phyloP scores from a whole-genome alignment of 1,140 invertebrate genomes.

The Apis mellifera region Amel_HAv3.1 CM009934.2:6467001-6467500 shows the following conservation, averaged over 20 bases:
- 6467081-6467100: neutral
- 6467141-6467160: constrained; percentile 75
- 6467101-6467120: constrained; percentile 32
- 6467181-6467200: constrained; percentile 72
- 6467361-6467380: constrained; percentile 73
- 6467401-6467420: constrained; percentile 53
- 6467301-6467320: constrained; percentile 76
- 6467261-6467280: constrained; percentile 54
- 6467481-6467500: neutral
- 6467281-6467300: constrained; percentile 67
- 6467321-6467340: too few relatives aligned
- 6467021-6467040: neutral
- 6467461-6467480: constrained; percentile 40
- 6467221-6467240: constrained; percentile 60
- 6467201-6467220: constrained; percentile 70
- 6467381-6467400: constrained; percentile 13
- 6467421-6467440: constrained; percentile 72
- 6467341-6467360: constrained; percentile 56
- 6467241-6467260: constrained; percentile 66
- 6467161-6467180: constrained; percentile 80
- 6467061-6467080: too few relatives aligned
- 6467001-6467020: neutral
- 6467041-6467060: neutral
- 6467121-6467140: constrained; percentile 56
- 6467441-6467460: constrained; percentile 75